Base-by-base conservation (phyloP, 2,797 vertebrate species). In the Epinephelus coioides region DNA sequence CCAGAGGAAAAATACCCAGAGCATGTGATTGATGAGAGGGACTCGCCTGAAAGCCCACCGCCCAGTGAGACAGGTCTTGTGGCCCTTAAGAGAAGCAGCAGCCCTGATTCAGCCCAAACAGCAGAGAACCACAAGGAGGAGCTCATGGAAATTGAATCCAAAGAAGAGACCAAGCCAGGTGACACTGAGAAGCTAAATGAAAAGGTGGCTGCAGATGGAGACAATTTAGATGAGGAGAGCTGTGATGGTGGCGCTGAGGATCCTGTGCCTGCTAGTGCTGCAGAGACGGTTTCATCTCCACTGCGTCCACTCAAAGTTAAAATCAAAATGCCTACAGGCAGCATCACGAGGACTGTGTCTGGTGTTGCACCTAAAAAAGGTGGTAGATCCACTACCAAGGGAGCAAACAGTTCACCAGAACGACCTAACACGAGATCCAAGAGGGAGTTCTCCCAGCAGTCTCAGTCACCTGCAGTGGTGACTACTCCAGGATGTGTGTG, bases 271-370 rank as follows among this genome's bases (percentile, higher is more conserved):
- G 38, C 60, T 3, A 92, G 90, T 0, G 88, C 94, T 1, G 89
- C 92, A 1, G 94, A 95, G 56, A 84, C 30, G 0, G 93, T 91
- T 0, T 93, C 95, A 25, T 83, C 80, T 56, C 93, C 96, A 1
- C 91, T 95, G 0, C 89, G 95, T 23, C 97, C 97, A 0, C 95
- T 99, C 60, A 99, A 98, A 64, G 97, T 99, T 55, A 94, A 97
- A 84, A 99, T 99, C 82, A 99, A 98, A 79, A 97, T 96, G 0
- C 94, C 96, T 0, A 95, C 95, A 0, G 97, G 97, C 11, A 96
- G 94, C 88, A 95, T 97, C 89, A 97, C 96, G 19, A 91, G 96
- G 67, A 97, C 97, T 0, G 96, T 97, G 14, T 96, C 96, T 38
- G 94, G 96, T 50, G 94, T 95, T n/a, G 92, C 55, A 3, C 69